These are phyloP conservation scores for Meriones psammophilus DNA, from an alignment of 2,797 vertebrate genomes.

Conservation along the genomic window DNA sequence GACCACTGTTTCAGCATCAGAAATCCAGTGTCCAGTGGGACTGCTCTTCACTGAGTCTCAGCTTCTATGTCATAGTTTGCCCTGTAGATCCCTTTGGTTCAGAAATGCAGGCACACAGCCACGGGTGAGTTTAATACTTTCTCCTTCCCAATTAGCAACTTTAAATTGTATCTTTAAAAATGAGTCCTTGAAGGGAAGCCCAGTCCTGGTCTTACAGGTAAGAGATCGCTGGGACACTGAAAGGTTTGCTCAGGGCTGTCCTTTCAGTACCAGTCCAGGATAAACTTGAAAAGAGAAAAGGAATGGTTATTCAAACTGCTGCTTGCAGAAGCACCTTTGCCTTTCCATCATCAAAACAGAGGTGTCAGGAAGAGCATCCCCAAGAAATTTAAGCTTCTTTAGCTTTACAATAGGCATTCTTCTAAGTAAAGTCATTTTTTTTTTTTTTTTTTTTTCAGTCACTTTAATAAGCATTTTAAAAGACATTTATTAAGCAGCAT, in stretches of 20 bases:
- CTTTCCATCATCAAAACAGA: background rate
- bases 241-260: background rate
- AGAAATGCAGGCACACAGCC: constrained; percentile 8
- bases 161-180: constrained; percentile 26
- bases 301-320: background rate
- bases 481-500: constrained; percentile 30
- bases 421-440: background rate
- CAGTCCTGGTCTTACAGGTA: background rate
- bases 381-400: background rate
- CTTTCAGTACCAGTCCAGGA: background rate
- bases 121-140: constrained; percentile 17
- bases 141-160: constrained; percentile 30
- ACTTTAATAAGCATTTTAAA: constrained; percentile 1
- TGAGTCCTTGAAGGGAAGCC: constrained; percentile 37
- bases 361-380: background rate
- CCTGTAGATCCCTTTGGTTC: background rate
- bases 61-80: background rate
- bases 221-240: constrained; percentile 16
- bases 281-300: background rate
- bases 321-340: background rate
- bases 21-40: background rate
- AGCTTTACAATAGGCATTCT: background rate
- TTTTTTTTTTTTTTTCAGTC: background rate
- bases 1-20: background rate
- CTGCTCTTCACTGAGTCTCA: background rate